A percentile compares a stretch with the other conserved stretches of the same genome.
phyloP scores from a whole-genome alignment of 2,797 vertebrate species.

The Peromyscus aztecus region DNA sequence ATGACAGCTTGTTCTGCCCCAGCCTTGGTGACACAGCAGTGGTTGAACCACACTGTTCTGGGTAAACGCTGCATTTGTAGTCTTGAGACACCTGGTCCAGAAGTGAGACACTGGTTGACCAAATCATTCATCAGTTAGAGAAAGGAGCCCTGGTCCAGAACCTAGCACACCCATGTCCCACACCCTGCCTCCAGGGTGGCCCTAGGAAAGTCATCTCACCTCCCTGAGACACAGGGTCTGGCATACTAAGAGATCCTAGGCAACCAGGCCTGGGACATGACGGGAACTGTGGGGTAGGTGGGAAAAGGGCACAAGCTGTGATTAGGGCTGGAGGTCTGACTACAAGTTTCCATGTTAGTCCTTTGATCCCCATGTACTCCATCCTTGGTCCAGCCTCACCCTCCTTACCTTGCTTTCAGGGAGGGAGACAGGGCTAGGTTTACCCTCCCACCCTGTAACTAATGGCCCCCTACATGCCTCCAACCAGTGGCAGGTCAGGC shows the following conservation, averaged over 20 bases:
- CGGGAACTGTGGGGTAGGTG: rapidly evolving
- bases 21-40: rapidly evolving
- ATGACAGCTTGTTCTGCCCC: rapidly evolving
- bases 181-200: rapidly evolving
- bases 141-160: not conserved
- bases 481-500: rapidly evolving
- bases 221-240: not conserved
- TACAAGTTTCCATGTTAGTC: rapidly evolving
- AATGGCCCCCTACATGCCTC: rapidly evolving
- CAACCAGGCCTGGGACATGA: rapidly evolving
- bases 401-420: rapidly evolving
- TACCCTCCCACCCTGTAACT: not conserved
- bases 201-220: not conserved
- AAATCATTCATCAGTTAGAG: not conserved
- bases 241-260: not conserved
- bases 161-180: rapidly evolving
- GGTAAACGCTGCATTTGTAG: rapidly evolving
- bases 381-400: too few relatives aligned
- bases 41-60: rapidly evolving
- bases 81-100: not conserved
- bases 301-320: not conserved
- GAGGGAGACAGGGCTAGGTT: not conserved
- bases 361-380: rapidly evolving
- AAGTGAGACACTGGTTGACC: not conserved
- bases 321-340: rapidly evolving